Evolutionary conservation across 2,888 invertebrate genomes (phyloP), one percentile per base, ranked within the genome.

Genomic region (Drosophila meridiana): DNA sequence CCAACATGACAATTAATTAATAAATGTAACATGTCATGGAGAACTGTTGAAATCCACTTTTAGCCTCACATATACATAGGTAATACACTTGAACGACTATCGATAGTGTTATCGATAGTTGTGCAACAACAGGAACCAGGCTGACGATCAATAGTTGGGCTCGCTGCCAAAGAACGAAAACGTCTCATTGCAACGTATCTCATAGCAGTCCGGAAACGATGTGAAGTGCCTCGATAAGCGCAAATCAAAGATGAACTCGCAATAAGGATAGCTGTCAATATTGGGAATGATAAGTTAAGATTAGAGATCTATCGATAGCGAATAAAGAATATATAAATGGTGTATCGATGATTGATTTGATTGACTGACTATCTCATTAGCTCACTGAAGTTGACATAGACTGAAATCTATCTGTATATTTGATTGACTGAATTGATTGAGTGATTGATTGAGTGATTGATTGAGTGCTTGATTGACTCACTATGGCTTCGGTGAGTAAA

Each of bases 181-280:
- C 3, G 92, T 92, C 76, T 92, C 92, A 73, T 92, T 92, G 64
- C 92, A 92, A 56, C 92, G 91, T 40, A 92, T 87, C 63, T 90
- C 85, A 71, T 92, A 92, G 69, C 92, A 92, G 74, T 92, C 92
- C 69, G 90, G 91, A 28, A 92, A 83, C 9, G 90, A 89, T 20
- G 92, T 93, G 59, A 93, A 92, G 62, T 93, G 92, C 34, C 93
- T 80, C 26, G 92, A 93, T 55, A 93, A 73, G 56, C 92, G 88
- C 76, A 92, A 78, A 80, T 92, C 92, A 78, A 92, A 92, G 56
- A 92, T 91, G 74, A 92, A 92, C 77, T 92, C 93, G 34, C 92
- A 92, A 58, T 91, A 86, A 9, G 90, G 91, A 84, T 90, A 92
- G 42, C 92, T 92, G 77, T 32, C 87, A 90, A 42, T 3, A 34